Base-by-base conservation (phyloP, 1,140 invertebrate genomes). In the Aphis gossypii region DNA sequence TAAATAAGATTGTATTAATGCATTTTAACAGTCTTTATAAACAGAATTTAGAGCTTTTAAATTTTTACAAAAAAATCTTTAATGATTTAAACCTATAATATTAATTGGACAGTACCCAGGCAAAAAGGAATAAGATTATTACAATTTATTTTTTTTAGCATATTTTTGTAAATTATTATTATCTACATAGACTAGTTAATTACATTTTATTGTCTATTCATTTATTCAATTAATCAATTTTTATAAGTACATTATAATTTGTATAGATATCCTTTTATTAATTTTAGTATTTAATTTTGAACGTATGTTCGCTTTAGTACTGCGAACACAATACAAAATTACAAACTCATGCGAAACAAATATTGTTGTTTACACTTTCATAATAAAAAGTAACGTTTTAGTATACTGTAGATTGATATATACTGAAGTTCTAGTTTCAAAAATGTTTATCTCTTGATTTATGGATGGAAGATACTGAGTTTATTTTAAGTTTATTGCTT, bases 381-480 rank as follows among this genome's bases (percentile, higher is more conserved):
- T 68, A 68, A 68, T n/a, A 18, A 46, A 87, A 87, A 87, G 2
- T 87, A 48, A 46, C 7, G 44, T 18, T 87, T 87, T 87, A 30
- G 9, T 87, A 87, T 4, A 48, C 11, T 87, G 84, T 87, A 46
- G 84, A 44, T 87, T 44, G 60, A 87, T 46, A 38, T 87, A 87
- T 11, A 46, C 25, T 87, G 41, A 87, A 44, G 41, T 46, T 44
- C 4, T 87, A 87, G 84, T 68, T 68, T 68, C 60, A 87, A 76
- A 90, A 38, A 90, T 41, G 25, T 54, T 90, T 90, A 90, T 90
- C 54, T 90, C 20, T 23, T 90, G 89, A 90, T 90, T 90, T 91
- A 76, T 91, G 90, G 90, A n/a, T 76, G 41, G 18, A 30, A 56
- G 41, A 91, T 68, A 76, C 41, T 20, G 30, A 44, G 60, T 90